phyloP scores from a whole-genome alignment of 2,797 vertebrate species.

The Hypotaenidia philippensis region DNA sequence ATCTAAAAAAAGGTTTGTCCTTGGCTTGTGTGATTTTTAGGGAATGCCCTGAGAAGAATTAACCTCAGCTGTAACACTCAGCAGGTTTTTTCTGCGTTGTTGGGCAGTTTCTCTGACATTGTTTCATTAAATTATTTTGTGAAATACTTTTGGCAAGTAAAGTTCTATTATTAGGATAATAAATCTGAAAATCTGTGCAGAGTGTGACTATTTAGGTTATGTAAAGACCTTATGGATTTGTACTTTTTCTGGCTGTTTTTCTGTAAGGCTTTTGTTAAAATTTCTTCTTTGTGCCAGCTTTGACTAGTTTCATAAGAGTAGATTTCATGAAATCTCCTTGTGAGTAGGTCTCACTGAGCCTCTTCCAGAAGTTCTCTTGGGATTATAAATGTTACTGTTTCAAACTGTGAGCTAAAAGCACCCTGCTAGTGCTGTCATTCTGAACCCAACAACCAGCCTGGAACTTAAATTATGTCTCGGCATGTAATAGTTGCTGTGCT shows the following conservation, averaged over 20 bases:
- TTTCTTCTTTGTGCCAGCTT: slow-evolving; percentile 1
- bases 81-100: neutral
- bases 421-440: neutral
- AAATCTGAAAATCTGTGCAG: neutral
- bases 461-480: neutral
- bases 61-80: neutral
- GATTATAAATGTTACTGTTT: neutral
- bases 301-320: neutral
- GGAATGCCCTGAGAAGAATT: neutral
- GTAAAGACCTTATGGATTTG: neutral
- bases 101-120: neutral
- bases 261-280: neutral
- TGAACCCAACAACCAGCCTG: neutral
- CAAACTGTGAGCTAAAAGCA: slow-evolving; percentile 17
- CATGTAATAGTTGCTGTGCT: slow-evolving; percentile 27
- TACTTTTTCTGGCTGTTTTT: neutral
- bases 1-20: neutral
- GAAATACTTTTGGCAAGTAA: neutral
- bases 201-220: neutral
- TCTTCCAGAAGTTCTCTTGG: neutral
- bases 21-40: neutral
- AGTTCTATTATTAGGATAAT: neutral
- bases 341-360: neutral
- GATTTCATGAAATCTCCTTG: neutral
- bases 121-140: neutral